Evolutionary conservation across 1,140 invertebrate genomes (phyloP), one percentile per base, ranked within the genome.

Genomic region (Drosophila dunni): DNA sequence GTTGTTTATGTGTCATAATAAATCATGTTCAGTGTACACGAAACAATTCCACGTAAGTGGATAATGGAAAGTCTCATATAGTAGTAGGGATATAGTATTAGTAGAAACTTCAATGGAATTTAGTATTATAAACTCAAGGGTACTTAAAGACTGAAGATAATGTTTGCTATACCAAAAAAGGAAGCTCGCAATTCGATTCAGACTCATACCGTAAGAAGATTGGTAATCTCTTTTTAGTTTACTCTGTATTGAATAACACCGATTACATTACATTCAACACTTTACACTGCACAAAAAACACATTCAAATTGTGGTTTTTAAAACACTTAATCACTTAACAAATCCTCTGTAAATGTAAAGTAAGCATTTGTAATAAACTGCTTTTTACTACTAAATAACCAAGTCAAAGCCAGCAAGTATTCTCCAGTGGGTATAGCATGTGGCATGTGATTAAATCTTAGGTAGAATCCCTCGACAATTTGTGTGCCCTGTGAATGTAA

Each of bases 1-100:
- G 69, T 90, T 90, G 86, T 90, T 90, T 83, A 91, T 90, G 82
- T 91, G 86, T 90, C 79, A 82, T 73, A 85, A 86, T 90, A 90
- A 90, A 90, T 90, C 86, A 90, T 90, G 88, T 86, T 76, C 88
- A 86, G 76, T 90, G 82, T 77, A 88, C 78, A 75, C 72, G 86
- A 83, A 89, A 86, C 84, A 86, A 88, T 79, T 89, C 50, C 76
- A 62, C 45, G 61, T 80, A 85, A 86, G 78, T 86, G 71, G 79
- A 77, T 86, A 86, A 84, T 86, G 83, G 79, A 77, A 86, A 67
- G 34, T 66, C 46, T 51, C 66, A 45, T 51, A 33, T 2, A 42
- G 13, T 60, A 68, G 53, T 24, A 34, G 15, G 11, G 5, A 29
- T 29, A 20, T 20, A 62, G 29, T 48, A n/a, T 34, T 33, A 62